These are phyloP conservation scores for Acanthochromis polyacanthus DNA, from an alignment of 2,113 vertebrate species.

Conservation along the genomic window DNA sequence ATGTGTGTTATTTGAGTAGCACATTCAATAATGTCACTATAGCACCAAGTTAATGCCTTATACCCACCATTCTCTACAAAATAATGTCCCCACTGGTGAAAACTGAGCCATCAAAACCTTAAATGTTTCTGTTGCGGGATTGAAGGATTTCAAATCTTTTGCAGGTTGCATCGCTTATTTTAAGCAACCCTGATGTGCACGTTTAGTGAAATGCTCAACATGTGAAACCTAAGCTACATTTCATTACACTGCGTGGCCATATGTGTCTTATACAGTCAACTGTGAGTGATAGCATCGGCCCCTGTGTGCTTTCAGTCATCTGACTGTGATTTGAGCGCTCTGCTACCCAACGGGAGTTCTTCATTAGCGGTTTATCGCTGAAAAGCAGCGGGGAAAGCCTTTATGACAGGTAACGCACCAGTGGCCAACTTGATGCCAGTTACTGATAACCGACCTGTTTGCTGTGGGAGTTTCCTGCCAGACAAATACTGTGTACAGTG, in stretches of 20 bases:
- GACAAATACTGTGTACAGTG: constrained; percentile 34
- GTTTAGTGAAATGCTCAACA: neutral
- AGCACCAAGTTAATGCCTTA: too few species aligned
- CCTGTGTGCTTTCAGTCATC: constrained; percentile 6
- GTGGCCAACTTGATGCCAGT: constrained; percentile 47
- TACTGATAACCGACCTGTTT: constrained; percentile 59
- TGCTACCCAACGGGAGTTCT: neutral
- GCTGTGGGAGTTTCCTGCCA: constrained; percentile 67
- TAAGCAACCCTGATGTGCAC: too few species aligned
- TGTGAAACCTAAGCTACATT: neutral
- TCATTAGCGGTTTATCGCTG: constrained; percentile 27
- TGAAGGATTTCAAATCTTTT: too few species aligned
- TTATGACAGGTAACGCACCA: constrained; percentile 62
- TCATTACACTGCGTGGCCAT: neutral
- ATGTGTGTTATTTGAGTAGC: too few species aligned
- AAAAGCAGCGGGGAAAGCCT: constrained; percentile 17
- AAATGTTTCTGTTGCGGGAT: too few species aligned
- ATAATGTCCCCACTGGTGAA: too few species aligned
- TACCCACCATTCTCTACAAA: too few species aligned
- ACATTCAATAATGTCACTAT: too few species aligned
- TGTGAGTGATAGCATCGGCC: neutral
- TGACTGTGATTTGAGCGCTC: constrained; percentile 39
- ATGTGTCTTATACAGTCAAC: neutral
- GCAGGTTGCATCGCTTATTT: too few species aligned
- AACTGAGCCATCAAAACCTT: too few species aligned